A percentile compares a stretch with the other conserved stretches of the same genome.
Evolutionary conservation across 2,888 invertebrate genomes (phyloP).

Genomic region (Pediacus dermestoides): DNA sequence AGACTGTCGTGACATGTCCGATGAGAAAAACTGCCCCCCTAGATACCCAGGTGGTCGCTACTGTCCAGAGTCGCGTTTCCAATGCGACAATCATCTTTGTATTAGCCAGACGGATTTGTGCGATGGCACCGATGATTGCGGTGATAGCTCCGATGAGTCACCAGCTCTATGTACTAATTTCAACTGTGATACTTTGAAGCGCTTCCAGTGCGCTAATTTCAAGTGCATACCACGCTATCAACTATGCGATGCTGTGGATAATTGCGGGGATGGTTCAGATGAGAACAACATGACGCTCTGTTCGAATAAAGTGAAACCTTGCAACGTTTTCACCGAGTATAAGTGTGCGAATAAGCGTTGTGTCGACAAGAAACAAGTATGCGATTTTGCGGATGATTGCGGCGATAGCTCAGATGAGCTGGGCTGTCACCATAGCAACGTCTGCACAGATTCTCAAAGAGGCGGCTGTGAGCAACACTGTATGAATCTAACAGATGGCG

Average conservation of each 20-base stretch:
- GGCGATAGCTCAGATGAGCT: conserved; percentile 86
- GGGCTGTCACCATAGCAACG: conserved; percentile 75
- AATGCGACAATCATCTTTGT: conserved; percentile 89
- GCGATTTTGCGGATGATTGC: conserved; percentile 88
- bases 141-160: conserved; percentile 86
- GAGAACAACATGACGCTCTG: conserved; percentile 93
- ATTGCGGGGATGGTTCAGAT: conserved; percentile 93
- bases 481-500: conserved; percentile 74
- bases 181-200: conserved; percentile 76
- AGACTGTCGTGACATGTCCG: conserved; percentile 85
- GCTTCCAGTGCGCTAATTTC: conserved; percentile 88
- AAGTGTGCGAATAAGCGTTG: conserved; percentile 87
- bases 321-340: conserved; percentile 75
- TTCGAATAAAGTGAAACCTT: conserved; percentile 69
- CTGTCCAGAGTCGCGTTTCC: conserved; percentile 86
- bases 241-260: conserved; percentile 86
- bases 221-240: conserved; percentile 83
- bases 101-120: conserved; percentile 86
- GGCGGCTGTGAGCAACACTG: conserved; percentile 94
- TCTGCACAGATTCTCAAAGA: conserved; percentile 55
- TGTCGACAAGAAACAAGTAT: conserved; percentile 72
- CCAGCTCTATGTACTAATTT: conserved; percentile 76
- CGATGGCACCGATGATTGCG: conserved; percentile 91
- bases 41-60: conserved; percentile 82
- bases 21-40: conserved; percentile 86